Evolutionary conservation across 2,113 vertebrate species (phyloP).

Genomic region (Cinclus cinclus): DNA sequence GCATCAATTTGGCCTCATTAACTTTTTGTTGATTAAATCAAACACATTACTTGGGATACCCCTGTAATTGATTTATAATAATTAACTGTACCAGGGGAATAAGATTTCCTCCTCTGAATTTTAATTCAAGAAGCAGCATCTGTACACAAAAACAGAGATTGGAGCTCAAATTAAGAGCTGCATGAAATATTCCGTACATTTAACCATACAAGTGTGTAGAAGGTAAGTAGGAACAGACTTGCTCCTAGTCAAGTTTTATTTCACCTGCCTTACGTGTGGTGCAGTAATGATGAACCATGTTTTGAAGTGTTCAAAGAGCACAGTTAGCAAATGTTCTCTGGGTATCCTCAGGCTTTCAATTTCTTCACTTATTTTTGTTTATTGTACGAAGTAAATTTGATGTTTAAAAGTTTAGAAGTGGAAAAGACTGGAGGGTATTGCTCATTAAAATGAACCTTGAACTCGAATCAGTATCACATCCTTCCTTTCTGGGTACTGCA

Average conservation of each 20-base stretch:
- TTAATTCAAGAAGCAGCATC: neutral
- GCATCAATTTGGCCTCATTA: slow-evolving; percentile 36
- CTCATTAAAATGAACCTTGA: neutral
- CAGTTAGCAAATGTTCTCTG: neutral
- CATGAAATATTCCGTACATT: neutral
- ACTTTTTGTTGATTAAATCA: slow-evolving; percentile 30
- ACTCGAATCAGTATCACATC: neutral
- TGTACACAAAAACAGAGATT: neutral
- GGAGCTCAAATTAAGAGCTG: neutral
- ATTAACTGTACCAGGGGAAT: neutral
- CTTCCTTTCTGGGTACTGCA: neutral
- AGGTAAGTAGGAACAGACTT: neutral
- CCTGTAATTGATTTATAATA: slow-evolving; percentile 17
- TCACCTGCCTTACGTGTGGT: neutral
- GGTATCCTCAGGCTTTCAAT: neutral
- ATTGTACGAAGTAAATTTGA: neutral
- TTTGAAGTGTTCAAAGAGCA: neutral
- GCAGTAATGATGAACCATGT: neutral
- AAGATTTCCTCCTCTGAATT: neutral
- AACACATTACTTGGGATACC: neutral
- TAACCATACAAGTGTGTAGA: neutral
- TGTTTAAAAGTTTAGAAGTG: neutral
- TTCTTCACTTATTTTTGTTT: neutral
- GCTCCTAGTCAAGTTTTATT: neutral
- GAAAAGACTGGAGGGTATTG: neutral